These are phyloP conservation scores for Plagodis dolabraria DNA, from an alignment of 2,888 invertebrate genomes.

Conservation along the genomic window DNA sequence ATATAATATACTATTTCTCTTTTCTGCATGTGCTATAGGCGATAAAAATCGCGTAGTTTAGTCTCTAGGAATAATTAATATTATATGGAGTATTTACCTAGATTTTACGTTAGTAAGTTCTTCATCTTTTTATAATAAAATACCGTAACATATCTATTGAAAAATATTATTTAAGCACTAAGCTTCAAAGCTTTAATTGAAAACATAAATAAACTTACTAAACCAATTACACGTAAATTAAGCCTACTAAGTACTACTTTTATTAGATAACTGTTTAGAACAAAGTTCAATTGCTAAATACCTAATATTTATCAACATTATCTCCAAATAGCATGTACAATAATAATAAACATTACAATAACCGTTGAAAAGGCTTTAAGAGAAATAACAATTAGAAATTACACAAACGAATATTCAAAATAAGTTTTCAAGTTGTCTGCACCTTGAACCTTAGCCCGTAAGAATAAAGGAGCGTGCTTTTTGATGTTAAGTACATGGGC, in stretches of 20 bases:
- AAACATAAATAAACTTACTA: no score
- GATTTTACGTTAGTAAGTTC: no score
- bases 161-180: no score
- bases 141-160: no score
- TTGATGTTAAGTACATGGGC: neutral
- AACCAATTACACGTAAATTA: neutral
- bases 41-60: no score
- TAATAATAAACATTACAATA: slow-evolving; percentile 35
- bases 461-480: slow-evolving; percentile 2
- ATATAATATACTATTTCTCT: no score
- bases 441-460: slow-evolving; percentile 13
- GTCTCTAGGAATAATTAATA: no score
- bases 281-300: slow-evolving; percentile 2
- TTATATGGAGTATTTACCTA: no score
- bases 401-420: slow-evolving; percentile 27
- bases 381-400: slow-evolving; percentile 38
- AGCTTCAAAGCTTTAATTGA: no score
- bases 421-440: slow-evolving; percentile 2
- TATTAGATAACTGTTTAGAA: slow-evolving; percentile 7
- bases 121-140: no score
- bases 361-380: slow-evolving; percentile 34
- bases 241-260: slow-evolving; percentile 1
- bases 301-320: slow-evolving; percentile 14
- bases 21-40: no score
- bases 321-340: slow-evolving; percentile 27